Conservation (phyloP, 2,113 vertebrate genomes). For the Myrmecobius fasciatus region DNA sequence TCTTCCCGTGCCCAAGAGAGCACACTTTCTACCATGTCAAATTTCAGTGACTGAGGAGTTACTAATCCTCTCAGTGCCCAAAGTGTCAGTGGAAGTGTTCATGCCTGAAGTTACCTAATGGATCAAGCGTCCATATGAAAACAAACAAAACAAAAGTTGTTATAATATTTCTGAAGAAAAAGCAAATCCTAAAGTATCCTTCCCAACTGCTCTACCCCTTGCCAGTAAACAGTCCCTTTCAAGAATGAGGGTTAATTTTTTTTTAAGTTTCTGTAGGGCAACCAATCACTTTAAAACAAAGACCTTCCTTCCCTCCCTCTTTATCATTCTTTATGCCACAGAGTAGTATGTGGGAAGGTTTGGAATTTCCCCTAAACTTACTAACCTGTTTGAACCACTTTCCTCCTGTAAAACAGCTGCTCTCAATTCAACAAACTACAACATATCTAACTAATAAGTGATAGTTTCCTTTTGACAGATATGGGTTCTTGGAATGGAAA, state of each 20-base stretch:
- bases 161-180: background rate
- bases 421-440: constrained; percentile 44
- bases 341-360: background rate
- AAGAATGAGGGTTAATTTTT: background rate
- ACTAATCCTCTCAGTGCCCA: background rate
- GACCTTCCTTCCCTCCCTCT: background rate
- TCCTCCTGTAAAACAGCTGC: constrained; percentile 71
- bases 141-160: background rate
- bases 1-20: background rate
- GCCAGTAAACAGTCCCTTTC: background rate
- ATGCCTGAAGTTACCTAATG: background rate
- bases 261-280: background rate
- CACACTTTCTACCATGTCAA: background rate
- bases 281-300: constrained; percentile 5
- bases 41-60: background rate
- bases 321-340: background rate
- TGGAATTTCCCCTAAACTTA: constrained; percentile 55
- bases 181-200: background rate
- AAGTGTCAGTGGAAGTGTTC: background rate
- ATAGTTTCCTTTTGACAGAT: constrained; percentile 59
- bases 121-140: background rate
- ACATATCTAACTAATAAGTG: constrained; percentile 69
- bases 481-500: constrained; percentile 54
- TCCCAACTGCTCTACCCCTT: background rate
- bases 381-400: constrained; percentile 53